Percentiles rank a stretch among this genome's conserved stretches.
phyloP scores from a whole-genome alignment of 2,888 invertebrate species.

The Scaptodrosophila latifasciaeformis region DNA sequence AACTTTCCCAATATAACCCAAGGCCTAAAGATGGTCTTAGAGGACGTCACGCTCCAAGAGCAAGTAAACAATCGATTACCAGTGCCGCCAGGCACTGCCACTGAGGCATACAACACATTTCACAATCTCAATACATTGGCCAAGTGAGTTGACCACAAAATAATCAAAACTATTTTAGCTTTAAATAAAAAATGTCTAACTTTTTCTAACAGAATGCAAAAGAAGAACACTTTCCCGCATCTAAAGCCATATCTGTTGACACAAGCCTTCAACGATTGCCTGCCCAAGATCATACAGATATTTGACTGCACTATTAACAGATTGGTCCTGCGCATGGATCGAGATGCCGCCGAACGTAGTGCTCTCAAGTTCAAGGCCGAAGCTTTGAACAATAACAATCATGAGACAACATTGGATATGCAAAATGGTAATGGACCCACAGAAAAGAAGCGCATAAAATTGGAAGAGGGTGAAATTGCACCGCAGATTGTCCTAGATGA shows the following conservation, averaged over 20 bases:
- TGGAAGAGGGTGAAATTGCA: constrained; percentile 17
- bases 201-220: constrained; percentile 64
- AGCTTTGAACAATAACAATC: constrained; percentile 44
- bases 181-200: neutral
- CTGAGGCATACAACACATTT: constrained; percentile 74
- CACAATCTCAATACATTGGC: constrained; percentile 75
- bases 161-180: neutral
- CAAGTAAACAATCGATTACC: constrained; percentile 68
- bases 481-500: constrained; percentile 16
- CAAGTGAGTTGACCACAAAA: constrained; percentile 69
- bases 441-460: constrained; percentile 34
- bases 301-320: constrained; percentile 69
- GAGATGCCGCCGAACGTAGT: constrained; percentile 38
- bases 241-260: constrained; percentile 62
- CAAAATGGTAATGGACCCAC: constrained; percentile 23
- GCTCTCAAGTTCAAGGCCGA: constrained; percentile 38
- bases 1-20: constrained; percentile 72
- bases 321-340: constrained; percentile 62
- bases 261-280: constrained; percentile 67
- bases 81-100: constrained; percentile 52
- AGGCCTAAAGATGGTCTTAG: constrained; percentile 72
- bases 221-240: constrained; percentile 57
- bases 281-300: constrained; percentile 72
- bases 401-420: constrained; percentile 23
- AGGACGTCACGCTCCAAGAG: constrained; percentile 70